phyloP scores from a whole-genome alignment of 2,113 vertebrate genomes.

The Chunga burmeisteri region DNA sequence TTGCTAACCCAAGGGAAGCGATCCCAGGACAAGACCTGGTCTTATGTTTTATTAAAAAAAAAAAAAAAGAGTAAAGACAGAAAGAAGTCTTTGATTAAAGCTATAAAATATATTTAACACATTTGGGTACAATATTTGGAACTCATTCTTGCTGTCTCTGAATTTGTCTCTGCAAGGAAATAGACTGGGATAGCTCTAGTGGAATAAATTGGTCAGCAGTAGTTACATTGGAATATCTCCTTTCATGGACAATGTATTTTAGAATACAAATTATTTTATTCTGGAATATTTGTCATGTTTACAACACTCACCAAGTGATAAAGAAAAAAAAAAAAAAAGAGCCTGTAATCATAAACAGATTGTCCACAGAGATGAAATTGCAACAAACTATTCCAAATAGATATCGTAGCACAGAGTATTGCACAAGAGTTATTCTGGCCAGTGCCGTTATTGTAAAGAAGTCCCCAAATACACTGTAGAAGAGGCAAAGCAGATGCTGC shows the following conservation, averaged over 20 bases:
- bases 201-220: not conserved
- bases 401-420: not conserved
- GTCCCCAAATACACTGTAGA: not conserved
- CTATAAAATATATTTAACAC: not conserved
- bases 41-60: not conserved
- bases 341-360: not conserved
- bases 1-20: not conserved
- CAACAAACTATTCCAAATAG: not conserved
- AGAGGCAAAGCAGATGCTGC: not conserved
- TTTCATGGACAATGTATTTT: not conserved
- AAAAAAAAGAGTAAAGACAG: not conserved
- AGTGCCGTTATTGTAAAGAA: not conserved
- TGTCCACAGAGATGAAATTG: not conserved
- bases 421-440: not conserved
- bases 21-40: not conserved
- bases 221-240: not conserved
- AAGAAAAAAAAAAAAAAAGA: not conserved
- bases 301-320: not conserved
- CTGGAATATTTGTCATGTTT: not conserved
- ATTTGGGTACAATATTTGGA: not conserved
- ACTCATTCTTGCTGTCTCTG: not conserved
- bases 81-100: not conserved
- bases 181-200: not conserved
- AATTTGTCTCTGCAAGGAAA: not conserved
- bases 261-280: not conserved